Base-by-base conservation (phyloP, 2,797 vertebrate species). In the Myoxocephalus aenaeus region DNA sequence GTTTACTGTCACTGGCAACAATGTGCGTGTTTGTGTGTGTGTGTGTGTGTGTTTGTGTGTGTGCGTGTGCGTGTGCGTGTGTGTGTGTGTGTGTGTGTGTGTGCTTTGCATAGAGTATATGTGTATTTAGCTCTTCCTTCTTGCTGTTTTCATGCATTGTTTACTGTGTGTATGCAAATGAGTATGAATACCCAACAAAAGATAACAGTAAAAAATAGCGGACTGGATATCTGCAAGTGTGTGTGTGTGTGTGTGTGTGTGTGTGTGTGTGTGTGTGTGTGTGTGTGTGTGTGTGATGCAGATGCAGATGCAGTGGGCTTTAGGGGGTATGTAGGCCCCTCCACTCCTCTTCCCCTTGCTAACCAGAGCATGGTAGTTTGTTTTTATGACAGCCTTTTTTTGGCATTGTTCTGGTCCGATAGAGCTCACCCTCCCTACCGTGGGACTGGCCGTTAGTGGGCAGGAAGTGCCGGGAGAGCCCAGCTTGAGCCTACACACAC, bases 381-480 rank as follows among this genome's bases (percentile, higher is more conserved):
- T 94, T 94, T 94, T 93, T 92, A 89, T 83, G 88, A 86, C 88
- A 78, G 89, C 83, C 86, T 91, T 92, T 91, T 90, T 92, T 92
- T 90, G 89, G 89, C 85, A 92, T 93, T 94, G 92, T 93, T 94
- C 92, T 92, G 84, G 88, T 91, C 87, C 54, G 77, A 73, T 88
- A 88, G 87, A 88, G 84, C 89, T 89, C 74, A 8, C 87, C 86
- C 88, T 92, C 79, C 87, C 92, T 88, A 91, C 92, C 90, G 84
- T 94, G 93, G 92, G 93, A 94, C 92, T 82, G 73, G 80, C 88
- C 81, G 73, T 92, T 93, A 92, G 89, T 80, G 75, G 83, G 87
- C 93, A 95, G 94, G 92, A 95, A 95, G 89, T 89, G 88, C 88
- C 73, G 73, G 83, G 83, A 91, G 90, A 76, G 73, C 79, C 71